Evolutionary conservation across 2,113 vertebrate genomes (phyloP).

Genomic region (Barnardius zonarius): DNA sequence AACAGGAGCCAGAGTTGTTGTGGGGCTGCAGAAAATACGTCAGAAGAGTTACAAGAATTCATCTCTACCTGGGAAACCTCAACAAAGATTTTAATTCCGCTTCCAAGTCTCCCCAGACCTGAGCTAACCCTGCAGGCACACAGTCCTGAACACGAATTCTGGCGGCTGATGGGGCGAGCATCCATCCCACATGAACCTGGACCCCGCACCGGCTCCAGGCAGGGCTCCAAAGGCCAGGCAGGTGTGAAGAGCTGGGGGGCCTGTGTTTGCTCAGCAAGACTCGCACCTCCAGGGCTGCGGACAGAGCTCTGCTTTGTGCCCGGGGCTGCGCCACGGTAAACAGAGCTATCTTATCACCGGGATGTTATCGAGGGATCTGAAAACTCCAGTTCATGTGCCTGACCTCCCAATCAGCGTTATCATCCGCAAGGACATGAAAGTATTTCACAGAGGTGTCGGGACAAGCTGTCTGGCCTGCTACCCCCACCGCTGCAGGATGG

Average conservation of each 20-base stretch:
- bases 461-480: background rate
- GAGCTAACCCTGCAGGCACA: background rate
- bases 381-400: background rate
- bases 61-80: background rate
- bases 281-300: background rate
- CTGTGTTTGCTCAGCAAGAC: slow-evolving; percentile 14
- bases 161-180: accelerated
- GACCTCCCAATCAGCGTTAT: background rate
- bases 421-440: background rate
- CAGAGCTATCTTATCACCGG: background rate
- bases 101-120: background rate
- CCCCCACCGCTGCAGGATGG: background rate
- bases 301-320: slow-evolving; percentile 21
- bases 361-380: background rate
- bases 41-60: background rate
- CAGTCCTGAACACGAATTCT: accelerated
- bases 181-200: background rate
- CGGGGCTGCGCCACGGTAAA: background rate
- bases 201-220: accelerated
- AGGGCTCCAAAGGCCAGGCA: background rate
- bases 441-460: background rate
- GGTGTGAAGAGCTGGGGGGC: slow-evolving; percentile 14
- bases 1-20: background rate
- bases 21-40: background rate
- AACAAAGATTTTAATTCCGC: background rate